phyloP scores from a whole-genome alignment of 2,113 vertebrate genomes.

The Melierax canorus region DNA sequence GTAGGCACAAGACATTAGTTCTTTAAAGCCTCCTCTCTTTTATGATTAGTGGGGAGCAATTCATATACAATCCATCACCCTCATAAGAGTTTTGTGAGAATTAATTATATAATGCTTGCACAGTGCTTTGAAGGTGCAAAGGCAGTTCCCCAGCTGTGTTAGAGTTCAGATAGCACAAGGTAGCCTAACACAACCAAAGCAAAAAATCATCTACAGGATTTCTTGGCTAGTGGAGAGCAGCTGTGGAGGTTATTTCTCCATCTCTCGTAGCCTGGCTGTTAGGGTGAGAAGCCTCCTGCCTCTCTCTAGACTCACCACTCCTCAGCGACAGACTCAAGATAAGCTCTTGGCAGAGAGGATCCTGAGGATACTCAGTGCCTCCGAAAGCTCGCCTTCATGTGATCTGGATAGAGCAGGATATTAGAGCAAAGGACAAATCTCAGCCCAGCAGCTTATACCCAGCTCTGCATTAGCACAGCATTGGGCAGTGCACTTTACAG shows the following conservation, averaged over 20 bases:
- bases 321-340: background rate
- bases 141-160: background rate
- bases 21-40: background rate
- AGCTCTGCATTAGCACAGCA: background rate
- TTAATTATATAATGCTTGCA: background rate
- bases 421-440: background rate
- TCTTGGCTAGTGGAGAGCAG: background rate
- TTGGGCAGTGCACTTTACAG: background rate
- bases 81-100: background rate
- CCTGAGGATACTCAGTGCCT: background rate
- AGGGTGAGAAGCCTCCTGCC: background rate
- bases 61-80: background rate
- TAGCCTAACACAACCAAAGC: background rate
- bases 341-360: background rate
- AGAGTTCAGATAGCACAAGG: background rate
- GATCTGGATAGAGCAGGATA: background rate
- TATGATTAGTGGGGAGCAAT: background rate
- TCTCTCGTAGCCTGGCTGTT: background rate
- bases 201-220: background rate
- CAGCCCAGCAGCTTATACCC: background rate
- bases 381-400: background rate
- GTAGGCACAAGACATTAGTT: background rate
- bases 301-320: background rate
- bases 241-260: background rate
- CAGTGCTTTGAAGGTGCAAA: background rate